Percentiles rank a stretch among this genome's conserved stretches.
Conservation (phyloP, 1,140 invertebrate species). For the Mercenaria mercenaria region DNA sequence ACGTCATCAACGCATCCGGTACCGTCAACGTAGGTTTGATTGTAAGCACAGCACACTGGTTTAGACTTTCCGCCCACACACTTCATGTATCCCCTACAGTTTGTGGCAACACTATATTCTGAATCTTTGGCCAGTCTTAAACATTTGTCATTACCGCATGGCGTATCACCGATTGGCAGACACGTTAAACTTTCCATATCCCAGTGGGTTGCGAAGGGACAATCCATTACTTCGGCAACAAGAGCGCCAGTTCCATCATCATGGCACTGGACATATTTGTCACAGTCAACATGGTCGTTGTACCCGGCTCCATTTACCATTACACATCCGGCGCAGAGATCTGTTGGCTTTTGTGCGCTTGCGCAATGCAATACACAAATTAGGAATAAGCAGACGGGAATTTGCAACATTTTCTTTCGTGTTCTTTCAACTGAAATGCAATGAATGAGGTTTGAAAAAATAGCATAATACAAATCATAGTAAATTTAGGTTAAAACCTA, state of each 20-base stretch:
- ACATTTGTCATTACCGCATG: conserved; percentile 68
- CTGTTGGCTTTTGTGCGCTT: not conserved
- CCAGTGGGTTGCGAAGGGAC: conserved; percentile 75
- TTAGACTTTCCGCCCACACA: conserved; percentile 65
- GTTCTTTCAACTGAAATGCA: not conserved
- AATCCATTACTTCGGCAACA: conserved; percentile 67
- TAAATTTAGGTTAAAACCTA: not conserved
- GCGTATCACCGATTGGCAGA: conserved; percentile 37
- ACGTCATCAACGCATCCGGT: conserved; percentile 36
- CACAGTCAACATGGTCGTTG: conserved; percentile 74
- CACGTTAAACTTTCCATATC: conserved; percentile 71
- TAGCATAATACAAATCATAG: not conserved
- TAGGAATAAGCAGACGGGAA: not conserved
- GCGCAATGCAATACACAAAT: not conserved
- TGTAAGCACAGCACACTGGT: conserved; percentile 68
- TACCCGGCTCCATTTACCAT: conserved; percentile 74
- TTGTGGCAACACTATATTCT: conserved; percentile 56
- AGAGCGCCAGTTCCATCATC: conserved; percentile 38
- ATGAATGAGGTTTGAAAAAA: not conserved
- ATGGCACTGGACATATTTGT: conserved; percentile 78
- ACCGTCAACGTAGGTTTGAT: conserved; percentile 46
- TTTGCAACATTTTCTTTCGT: not conserved
- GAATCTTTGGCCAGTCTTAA: not conserved
- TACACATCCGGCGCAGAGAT: conserved; percentile 69
- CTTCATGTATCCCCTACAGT: conserved; percentile 72